Percentiles rank a stretch among this genome's conserved stretches.
Conservation (phyloP, 2,797 vertebrate species). For the Botia almorhae region DNA sequence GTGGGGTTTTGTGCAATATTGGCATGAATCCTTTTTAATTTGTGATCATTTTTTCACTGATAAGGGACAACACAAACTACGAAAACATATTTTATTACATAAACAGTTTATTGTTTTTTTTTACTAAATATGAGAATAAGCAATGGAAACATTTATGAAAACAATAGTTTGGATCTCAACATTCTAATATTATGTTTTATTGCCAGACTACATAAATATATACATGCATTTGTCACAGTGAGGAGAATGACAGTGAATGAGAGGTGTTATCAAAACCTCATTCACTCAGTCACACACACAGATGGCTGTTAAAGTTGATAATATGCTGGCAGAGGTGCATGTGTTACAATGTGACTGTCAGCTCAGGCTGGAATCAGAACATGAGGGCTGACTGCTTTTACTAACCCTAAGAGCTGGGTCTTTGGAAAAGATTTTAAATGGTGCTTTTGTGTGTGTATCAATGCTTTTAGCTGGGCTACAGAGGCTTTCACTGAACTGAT, state of each 20-base stretch:
- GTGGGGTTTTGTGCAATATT: too few relatives aligned
- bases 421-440: constrained; percentile 14
- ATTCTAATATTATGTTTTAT: background rate
- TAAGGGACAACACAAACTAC: too few relatives aligned
- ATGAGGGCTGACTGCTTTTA: constrained; percentile 6
- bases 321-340: constrained; percentile 47
- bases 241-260: constrained; percentile 26
- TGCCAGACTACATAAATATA: constrained; percentile 11
- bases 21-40: too few relatives aligned
- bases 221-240: background rate
- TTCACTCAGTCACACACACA: constrained; percentile 36
- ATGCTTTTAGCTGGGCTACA: too few relatives aligned
- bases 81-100: too few relatives aligned
- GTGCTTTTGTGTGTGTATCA: background rate
- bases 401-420: background rate
- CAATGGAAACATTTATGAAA: background rate
- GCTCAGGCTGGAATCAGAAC: constrained; percentile 5
- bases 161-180: background rate
- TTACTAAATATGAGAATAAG: background rate
- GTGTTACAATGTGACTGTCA: constrained; percentile 27
- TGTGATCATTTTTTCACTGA: too few relatives aligned
- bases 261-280: constrained; percentile 40
- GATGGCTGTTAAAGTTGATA: constrained; percentile 39
- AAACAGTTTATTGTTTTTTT: too few relatives aligned
- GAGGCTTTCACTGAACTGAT: too few relatives aligned